Evolutionary conservation across 2,797 vertebrate species (phyloP).

Genomic region (Coranthus polyacanthus): DNA sequence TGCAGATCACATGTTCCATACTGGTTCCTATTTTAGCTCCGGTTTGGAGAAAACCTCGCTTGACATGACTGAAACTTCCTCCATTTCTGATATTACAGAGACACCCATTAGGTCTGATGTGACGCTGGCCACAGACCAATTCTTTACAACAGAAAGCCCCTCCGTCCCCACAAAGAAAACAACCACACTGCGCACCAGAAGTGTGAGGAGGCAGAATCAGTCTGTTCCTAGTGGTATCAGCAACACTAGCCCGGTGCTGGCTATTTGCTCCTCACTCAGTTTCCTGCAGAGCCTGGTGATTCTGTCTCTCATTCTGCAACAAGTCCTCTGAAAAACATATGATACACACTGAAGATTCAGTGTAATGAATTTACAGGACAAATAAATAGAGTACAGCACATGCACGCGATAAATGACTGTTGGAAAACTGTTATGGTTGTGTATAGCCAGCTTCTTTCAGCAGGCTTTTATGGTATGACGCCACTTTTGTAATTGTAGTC

Average conservation of each 20-base stretch:
- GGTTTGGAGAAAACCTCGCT: slow-evolving; percentile 16
- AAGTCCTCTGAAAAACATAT: slow-evolving; percentile 48
- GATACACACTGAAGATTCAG: no score
- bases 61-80: slow-evolving; percentile 16
- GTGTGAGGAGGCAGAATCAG: slow-evolving; percentile 81
- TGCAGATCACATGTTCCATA: slow-evolving; percentile 24
- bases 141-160: slow-evolving; percentile 62
- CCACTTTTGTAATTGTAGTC: slow-evolving; percentile 24
- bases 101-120: slow-evolving; percentile 19
- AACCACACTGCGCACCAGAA: slow-evolving; percentile 82
- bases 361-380: slow-evolving; percentile 50
- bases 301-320: slow-evolving; percentile 50
- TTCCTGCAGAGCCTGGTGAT: slow-evolving; percentile 45
- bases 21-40: slow-evolving; percentile 38
- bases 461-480: slow-evolving; percentile 2
- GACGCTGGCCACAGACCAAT: slow-evolving; percentile 44
- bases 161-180: slow-evolving; percentile 76
- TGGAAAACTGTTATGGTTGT: slow-evolving; percentile 8
- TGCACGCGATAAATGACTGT: slow-evolving; percentile 14
- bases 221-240: slow-evolving; percentile 43
- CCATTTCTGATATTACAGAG: slow-evolving; percentile 52
- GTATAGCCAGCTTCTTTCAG: slow-evolving; percentile 7
- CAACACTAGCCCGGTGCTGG: slow-evolving; percentile 34
- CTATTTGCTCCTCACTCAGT: slow-evolving; percentile 13
- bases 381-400: slow-evolving; percentile 29